Evolutionary conservation across 2,797 vertebrate species (phyloP), one percentile per base, ranked within the genome.

Genomic region (Micrastur ruficollis): DNA sequence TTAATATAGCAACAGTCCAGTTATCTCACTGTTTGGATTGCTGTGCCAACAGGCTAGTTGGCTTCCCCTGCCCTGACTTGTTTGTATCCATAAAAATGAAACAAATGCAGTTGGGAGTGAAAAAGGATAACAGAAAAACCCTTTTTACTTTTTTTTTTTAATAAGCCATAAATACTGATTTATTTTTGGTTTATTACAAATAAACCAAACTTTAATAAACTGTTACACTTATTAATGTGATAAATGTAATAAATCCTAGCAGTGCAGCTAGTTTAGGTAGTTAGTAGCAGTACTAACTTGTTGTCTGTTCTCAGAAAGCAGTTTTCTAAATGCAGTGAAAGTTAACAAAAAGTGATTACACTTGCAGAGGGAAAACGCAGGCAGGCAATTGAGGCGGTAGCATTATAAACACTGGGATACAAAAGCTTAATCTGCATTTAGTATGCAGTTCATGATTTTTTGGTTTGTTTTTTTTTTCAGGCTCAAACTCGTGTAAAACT

Each of bases 401-500:
- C 14, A 1, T 26, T 44, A n/a, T 16, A 55, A 67, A 50, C 12
- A 8, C 15, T 29, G 62, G 32, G 44, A 36, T 31, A 32, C 16
- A 44, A 58, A 32, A 75, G 11, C n/a, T 79, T 14, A 12, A 26
- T 47, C 27, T 90, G 20, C 38, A 23, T 82, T 74, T 73, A 81
- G 19, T 36, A 58, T 67, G 21, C 29, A 29, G 6, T 53, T 93
- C 20, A 27, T 92, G 26, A 89, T 76, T 81, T 8, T 0, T 70
- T 62, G 5, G 5, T 86, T 70, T 36, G 36, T 86, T 79, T 17
- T 36, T 70, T 36, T 38, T 86, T 79, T 17, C 86, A 99, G 99
- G 99, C 99, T 82, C 99, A 99, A 86, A 99, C 99, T 68, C 99
- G 99, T 94, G 99, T 99, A 53, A 99, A 99, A 94, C 98, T 99